Percentiles rank a stretch among this genome's conserved stretches.
phyloP scores from a whole-genome alignment of 2,888 invertebrate genomes.

The Dugesia japonica region DNA sequence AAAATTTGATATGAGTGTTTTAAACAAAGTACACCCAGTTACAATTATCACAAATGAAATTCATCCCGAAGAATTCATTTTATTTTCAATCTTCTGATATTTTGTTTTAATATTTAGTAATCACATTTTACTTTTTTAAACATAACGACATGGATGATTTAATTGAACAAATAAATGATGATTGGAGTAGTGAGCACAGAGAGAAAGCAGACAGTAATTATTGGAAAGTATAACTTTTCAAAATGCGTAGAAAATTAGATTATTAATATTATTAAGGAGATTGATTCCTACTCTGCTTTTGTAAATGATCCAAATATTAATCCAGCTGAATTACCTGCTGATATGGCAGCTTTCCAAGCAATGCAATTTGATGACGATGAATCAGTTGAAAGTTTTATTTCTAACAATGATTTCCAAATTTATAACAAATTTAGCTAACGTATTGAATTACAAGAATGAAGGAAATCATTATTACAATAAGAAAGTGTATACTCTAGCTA shows the following conservation, averaged over 20 bases:
- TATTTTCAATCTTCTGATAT: too few relatives aligned
- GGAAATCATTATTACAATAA: slow-evolving; percentile 9
- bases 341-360: not conserved
- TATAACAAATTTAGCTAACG: not conserved
- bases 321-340: not conserved
- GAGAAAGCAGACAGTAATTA: not conserved
- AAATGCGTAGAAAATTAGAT: not conserved
- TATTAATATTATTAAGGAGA: not conserved
- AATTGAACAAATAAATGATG: not conserved
- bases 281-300: not conserved
- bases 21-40: too few relatives aligned
- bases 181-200: not conserved
- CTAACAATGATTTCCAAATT: not conserved
- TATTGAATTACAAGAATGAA: not conserved
- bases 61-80: too few relatives aligned
- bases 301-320: not conserved
- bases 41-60: too few relatives aligned
- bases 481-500: not conserved
- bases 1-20: too few relatives aligned
- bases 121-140: not conserved
- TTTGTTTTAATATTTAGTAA: too few relatives aligned
- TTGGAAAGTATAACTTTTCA: not conserved
- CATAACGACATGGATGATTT: not conserved
- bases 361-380: not conserved
- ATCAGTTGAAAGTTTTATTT: not conserved